These are phyloP conservation scores for Colletes collaris DNA, from an alignment of 2,888 invertebrate genomes.

Conservation along the genomic window DNA sequence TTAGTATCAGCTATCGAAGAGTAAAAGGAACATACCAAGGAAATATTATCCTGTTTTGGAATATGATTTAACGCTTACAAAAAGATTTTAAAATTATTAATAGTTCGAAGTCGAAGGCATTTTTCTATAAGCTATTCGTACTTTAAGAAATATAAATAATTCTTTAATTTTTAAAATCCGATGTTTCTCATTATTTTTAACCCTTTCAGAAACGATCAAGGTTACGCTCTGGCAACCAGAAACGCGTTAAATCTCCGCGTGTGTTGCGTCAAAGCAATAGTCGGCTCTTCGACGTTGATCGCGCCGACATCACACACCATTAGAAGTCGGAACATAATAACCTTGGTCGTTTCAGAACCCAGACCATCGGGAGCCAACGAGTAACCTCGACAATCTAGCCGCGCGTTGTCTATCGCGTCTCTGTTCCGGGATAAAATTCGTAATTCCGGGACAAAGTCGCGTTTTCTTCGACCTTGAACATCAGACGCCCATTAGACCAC, in stretches of 20 bases:
- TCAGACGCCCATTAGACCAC: constrained; percentile 53
- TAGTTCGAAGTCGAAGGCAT: no score
- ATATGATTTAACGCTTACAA: no score
- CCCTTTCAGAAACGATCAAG: no score
- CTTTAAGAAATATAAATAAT: no score
- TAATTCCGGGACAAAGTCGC: constrained; percentile 26
- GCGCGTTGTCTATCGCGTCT: constrained; percentile 18
- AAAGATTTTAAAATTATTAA: no score
- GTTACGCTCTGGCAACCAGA: neutral
- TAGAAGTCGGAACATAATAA: constrained; percentile 51
- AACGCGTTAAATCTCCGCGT: neutral
- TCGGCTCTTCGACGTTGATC: constrained; percentile 47
- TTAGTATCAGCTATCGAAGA: no score
- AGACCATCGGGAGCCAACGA: constrained; percentile 46
- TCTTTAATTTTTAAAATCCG: no score
- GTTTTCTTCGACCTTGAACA: constrained; percentile 58
- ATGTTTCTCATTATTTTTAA: no score
- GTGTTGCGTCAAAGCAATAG: neutral
- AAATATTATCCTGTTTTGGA: no score
- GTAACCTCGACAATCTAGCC: constrained; percentile 32
- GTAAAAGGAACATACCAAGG: no score
- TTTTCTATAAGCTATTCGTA: no score
- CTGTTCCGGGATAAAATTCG: constrained; percentile 23
- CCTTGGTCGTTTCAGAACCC: constrained; percentile 43
- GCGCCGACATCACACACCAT: constrained; percentile 37